Percentiles rank a stretch among this genome's conserved stretches.
These are phyloP conservation scores for Acrobasis repandana DNA, from an alignment of 2,888 invertebrate species.

Conservation along the genomic window DNA sequence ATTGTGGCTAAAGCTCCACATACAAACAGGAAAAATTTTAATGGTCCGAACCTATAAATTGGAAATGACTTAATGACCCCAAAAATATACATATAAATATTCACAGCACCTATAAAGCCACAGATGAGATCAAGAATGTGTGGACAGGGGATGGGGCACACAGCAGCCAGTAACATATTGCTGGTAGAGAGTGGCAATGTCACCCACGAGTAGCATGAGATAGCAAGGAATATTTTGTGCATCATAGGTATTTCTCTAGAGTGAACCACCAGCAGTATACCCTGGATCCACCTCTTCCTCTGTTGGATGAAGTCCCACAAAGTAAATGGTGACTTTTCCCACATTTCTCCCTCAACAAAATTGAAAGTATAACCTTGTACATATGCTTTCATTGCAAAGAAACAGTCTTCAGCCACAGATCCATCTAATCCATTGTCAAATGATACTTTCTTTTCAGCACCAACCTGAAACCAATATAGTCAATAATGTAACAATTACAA, in stretches of 20 bases:
- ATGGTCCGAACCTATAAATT: conserved; percentile 91
- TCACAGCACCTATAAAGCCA: conserved; percentile 96
- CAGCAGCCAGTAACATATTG: conserved; percentile 91
- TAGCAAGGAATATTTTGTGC: conserved; percentile 91
- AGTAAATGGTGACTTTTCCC: conserved; percentile 98
- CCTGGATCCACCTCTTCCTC: conserved; percentile 97
- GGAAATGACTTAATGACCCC: conserved; percentile 98
- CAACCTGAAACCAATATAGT: conserved; percentile 84
- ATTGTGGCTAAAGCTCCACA: conserved; percentile 94
- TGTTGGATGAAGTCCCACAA: conserved; percentile 98
- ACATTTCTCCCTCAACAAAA: conserved; percentile 99
- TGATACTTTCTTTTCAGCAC: conserved; percentile 94
- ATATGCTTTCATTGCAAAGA: conserved; percentile 97
- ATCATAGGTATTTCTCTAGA: conserved; percentile 91
- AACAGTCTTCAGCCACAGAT: conserved; percentile 99
- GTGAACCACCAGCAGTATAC: conserved; percentile 94
- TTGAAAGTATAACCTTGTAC: conserved; percentile 95
- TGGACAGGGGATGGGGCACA: conserved; percentile 94
- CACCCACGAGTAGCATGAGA: conserved; percentile 98
- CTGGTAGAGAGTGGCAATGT: conserved; percentile 96
- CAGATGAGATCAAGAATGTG: conserved; percentile 92
- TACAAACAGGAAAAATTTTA: conserved; percentile 90
- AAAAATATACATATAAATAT: conserved; percentile 98
- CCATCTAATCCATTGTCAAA: conserved; percentile 98
- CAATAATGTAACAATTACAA: conserved; percentile 14